phyloP scores from a whole-genome alignment of 1,140 invertebrate species.

The Thaumatotibia leucotreta region DNA sequence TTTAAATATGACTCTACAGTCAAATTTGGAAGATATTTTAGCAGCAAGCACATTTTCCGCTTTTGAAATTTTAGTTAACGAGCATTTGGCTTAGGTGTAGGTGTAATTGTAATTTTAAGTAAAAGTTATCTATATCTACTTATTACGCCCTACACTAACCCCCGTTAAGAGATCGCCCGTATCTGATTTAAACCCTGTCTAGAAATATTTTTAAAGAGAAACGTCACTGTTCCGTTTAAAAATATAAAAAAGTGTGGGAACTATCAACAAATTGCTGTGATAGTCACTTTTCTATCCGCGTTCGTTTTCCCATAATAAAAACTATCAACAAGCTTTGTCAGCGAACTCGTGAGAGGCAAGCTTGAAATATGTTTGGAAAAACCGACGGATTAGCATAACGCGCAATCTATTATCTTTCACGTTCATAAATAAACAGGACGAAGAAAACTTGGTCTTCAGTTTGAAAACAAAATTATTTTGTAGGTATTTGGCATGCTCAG shows the following conservation, averaged over 20 bases:
- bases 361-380: neutral
- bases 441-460: neutral
- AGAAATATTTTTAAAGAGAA: neutral
- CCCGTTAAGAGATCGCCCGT: neutral
- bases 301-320: slow-evolving; percentile 20
- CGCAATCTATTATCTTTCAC: slow-evolving; percentile 2
- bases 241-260: neutral
- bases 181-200: neutral
- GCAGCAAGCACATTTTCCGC: too few species aligned
- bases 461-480: neutral
- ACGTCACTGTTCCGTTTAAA: neutral
- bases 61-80: too few species aligned
- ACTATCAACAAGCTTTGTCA: slow-evolving; percentile 15
- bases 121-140: too few species aligned
- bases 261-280: neutral
- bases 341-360: slow-evolving; percentile 9
- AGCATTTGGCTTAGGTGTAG: too few species aligned
- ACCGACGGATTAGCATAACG: neutral
- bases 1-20: too few species aligned
- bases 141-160: too few species aligned
- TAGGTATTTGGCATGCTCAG: neutral
- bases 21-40: too few species aligned
- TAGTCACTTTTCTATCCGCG: slow-evolving; percentile 21
- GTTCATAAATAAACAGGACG: neutral
- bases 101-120: too few species aligned